Base-by-base conservation (phyloP, 1,140 invertebrate genomes). In the Platorchestia sp. region DNA sequence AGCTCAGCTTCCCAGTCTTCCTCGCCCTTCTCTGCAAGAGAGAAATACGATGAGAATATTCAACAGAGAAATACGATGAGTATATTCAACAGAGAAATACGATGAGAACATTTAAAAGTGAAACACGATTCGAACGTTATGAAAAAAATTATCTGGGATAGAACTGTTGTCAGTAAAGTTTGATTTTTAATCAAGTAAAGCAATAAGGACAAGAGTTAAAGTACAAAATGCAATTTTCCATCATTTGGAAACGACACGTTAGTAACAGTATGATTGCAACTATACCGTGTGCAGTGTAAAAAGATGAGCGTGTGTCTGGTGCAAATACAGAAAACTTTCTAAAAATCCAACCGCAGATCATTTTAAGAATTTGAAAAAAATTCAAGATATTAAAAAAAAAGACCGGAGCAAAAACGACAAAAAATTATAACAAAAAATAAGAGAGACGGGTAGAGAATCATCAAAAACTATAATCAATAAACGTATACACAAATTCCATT, bases 1-100 rank as follows among this genome's bases (percentile, higher is more conserved):
- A 93, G 45, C 91, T 45, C 91, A 5, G 91, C 91, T n/a, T 93
- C 91, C 91, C 91, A 93, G 45, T 93, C 91, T 6, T 93, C 91
- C 36, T 93, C 91, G 0, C 45, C 91, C 44, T 93, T 93, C 43
- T 93, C 91, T 93, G 91, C 7, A 93, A 93, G 0, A 93, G 45
- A 93, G 43, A 45, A 93, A 93, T 36, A 75, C 59, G 14, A 75
- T 75, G 3, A 75, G 59, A 14, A 19, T 22, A 75, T 36, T 19
- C 27, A 93, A 93, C 19, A 93, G 45, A 93, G 43, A 45, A 93
- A 93, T 36, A 75, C 59, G 14, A 75, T 75, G 3, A 75, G 59
- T 3, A 19, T 22, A 75, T 36, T 19, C 7, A 93, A 93, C 19
- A 93, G 45, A 93, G 43, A 45, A 93, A 93, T 36, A 75, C 59